Percentiles rank a stretch among this genome's conserved stretches.
These are phyloP conservation scores for Haemorhous mexicanus DNA, from an alignment of 2,113 vertebrate species.

Conservation along the genomic window DNA sequence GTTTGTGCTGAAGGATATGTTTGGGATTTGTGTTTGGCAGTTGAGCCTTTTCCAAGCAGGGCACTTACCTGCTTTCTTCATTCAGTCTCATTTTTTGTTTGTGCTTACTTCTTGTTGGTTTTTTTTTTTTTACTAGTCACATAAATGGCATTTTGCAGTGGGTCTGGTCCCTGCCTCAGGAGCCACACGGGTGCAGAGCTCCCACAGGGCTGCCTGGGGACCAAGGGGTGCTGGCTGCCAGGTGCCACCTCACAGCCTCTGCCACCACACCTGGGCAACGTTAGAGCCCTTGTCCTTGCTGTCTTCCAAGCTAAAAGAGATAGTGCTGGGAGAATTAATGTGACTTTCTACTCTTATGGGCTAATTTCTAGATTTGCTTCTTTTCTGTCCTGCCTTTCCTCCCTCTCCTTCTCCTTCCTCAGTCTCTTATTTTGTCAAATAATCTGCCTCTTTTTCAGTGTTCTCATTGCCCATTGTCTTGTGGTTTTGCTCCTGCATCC, in stretches of 20 bases:
- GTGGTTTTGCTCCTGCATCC: background rate
- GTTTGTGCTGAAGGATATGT: background rate
- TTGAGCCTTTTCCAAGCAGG: background rate
- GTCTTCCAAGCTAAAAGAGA: background rate
- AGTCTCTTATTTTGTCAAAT: background rate
- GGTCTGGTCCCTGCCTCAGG: background rate
- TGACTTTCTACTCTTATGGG: background rate
- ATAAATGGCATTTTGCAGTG: background rate
- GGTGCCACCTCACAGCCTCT: background rate
- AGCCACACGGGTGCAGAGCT: background rate
- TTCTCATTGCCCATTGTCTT: background rate
- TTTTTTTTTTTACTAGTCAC: background rate
- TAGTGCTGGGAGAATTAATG: background rate
- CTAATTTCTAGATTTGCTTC: background rate
- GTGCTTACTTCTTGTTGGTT: background rate
- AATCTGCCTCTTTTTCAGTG: background rate
- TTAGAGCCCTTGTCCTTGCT: background rate
- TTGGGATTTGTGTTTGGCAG: background rate
- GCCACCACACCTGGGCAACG: no score
- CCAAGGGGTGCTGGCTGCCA: background rate
- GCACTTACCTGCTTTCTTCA: background rate
- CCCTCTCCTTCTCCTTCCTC: background rate
- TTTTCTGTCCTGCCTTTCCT: background rate
- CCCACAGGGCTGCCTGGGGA: fast-evolving
- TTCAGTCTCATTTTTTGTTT: background rate